Evolutionary conservation across 1,140 invertebrate species (phyloP).

Genomic region (Cephus cinctus): DNA sequence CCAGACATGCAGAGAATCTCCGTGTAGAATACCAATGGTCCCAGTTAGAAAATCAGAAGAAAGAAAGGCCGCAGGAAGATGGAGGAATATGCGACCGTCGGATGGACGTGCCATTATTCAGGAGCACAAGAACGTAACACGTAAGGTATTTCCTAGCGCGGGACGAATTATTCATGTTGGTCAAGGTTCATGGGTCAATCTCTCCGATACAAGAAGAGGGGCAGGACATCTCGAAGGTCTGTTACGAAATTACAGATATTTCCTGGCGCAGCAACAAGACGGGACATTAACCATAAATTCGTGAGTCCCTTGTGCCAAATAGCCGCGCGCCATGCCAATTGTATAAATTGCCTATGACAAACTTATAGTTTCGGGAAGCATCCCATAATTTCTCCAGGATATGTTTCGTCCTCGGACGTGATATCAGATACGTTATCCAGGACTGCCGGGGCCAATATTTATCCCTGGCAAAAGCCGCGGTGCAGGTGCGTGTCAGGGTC

Average conservation of each 20-base stretch:
- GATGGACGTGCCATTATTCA: no score
- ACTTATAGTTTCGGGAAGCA: slow-evolving; percentile 41
- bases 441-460: slow-evolving; percentile 26
- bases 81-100: no score
- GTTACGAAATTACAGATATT: slow-evolving; percentile 2
- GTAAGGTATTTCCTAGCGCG: no score
- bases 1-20: slow-evolving; percentile 30
- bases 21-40: slow-evolving; percentile 48
- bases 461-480: slow-evolving; percentile 27
- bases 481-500: slow-evolving; percentile 42
- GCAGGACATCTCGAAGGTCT: background rate
- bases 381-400: slow-evolving; percentile 10
- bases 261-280: slow-evolving; percentile 2
- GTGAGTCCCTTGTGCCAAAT: slow-evolving; percentile 50
- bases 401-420: slow-evolving; percentile 13
- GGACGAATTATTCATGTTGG: no score
- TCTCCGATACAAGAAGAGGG: no score
- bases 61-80: no score
- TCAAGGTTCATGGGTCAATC: no score
- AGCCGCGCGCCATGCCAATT: slow-evolving; percentile 43
- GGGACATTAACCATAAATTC: slow-evolving; percentile 51
- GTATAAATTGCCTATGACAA: slow-evolving; percentile 58
- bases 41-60: no score
- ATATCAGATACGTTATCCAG: slow-evolving; percentile 19
- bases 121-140: no score